These are phyloP conservation scores for Calyptommatus sinebrachiatus DNA, from an alignment of 2,113 vertebrate genomes.

Conservation along the genomic window DNA sequence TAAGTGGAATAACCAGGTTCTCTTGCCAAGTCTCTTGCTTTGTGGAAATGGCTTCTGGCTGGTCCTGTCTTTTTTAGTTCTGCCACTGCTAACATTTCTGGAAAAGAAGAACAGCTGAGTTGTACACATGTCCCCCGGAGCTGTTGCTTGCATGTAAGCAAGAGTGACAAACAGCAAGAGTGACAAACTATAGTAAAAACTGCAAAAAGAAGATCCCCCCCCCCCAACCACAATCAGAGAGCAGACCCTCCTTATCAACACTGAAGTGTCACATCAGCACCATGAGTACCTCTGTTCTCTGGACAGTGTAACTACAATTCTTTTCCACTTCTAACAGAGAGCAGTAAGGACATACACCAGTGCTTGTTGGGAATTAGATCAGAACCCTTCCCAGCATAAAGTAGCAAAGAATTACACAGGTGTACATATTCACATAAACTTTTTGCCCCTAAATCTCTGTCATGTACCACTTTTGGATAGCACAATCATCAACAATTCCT, in stretches of 20 bases:
- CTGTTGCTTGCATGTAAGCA: background rate
- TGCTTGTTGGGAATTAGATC: no score
- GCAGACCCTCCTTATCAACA: background rate
- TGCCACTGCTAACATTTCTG: background rate
- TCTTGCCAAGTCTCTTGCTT: background rate
- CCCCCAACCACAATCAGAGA: background rate
- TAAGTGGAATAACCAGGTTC: background rate
- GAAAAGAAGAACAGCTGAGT: background rate
- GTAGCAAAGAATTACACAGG: background rate
- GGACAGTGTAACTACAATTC: background rate
- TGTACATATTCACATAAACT: background rate
- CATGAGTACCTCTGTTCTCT: background rate
- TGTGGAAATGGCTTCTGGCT: background rate
- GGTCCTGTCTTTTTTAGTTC: background rate
- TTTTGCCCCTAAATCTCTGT: background rate
- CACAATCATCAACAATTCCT: background rate
- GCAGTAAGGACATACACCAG: background rate
- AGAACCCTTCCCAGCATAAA: background rate
- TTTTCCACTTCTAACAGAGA: background rate
- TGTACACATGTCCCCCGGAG: background rate
- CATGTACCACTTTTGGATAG: background rate
- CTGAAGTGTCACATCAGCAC: background rate
- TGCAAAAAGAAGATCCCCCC: background rate
- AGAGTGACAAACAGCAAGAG: background rate
- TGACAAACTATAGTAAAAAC: background rate